Base-by-base conservation (phyloP, 2,888 invertebrate genomes). In the Amphiduros pacificus region DNA sequence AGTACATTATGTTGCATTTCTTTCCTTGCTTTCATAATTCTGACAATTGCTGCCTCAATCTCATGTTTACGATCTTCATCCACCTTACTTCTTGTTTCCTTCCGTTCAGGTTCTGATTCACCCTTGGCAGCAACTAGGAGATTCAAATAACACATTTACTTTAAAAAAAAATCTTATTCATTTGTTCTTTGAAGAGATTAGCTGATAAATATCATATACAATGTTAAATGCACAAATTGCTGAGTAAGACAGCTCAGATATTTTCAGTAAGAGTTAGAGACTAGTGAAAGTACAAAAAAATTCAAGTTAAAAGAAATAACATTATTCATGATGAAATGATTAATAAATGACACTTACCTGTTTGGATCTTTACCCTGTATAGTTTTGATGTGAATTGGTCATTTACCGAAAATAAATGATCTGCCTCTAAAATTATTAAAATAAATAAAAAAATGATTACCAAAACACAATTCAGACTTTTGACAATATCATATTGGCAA, bases 51-150 rank as follows among this genome's bases (percentile, higher is more conserved):
- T 55, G 98, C 98, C 85, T 99, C 99, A 73, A 99, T 98, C 86
- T 98, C 98, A 84, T 98, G 97, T 84, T 98, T 98, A 73, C 98
- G 89, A 85, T 99, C 98, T 84, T 99, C 98, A 81, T 99, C 98
- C 53, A 96, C 95, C 85, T 97, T 98, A 81, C 91, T 94, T 73
- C 97, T 89, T 0, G 98, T 99, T 85, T 99, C 99, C 80, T 93
- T 90, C 70, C 99, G 88, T 84, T 99, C 99, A n/a, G 98, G 98
- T 83, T 99, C 99, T 41, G 95, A 94, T 85, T 99, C 99, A 24
- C 81, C 80, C 61, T 82, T 82, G 53, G 77, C 78, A 50, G 80
- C 77, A 20, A 80, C 80, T 68, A 74, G 73, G 74, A 66, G 17
- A 66, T 65, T 49, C 51, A 32, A 17, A 27, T 49, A 36, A 11